These are phyloP conservation scores for Hofmannophila pseudospretella DNA, from an alignment of 2,888 invertebrate genomes.

Conservation along the genomic window DNA sequence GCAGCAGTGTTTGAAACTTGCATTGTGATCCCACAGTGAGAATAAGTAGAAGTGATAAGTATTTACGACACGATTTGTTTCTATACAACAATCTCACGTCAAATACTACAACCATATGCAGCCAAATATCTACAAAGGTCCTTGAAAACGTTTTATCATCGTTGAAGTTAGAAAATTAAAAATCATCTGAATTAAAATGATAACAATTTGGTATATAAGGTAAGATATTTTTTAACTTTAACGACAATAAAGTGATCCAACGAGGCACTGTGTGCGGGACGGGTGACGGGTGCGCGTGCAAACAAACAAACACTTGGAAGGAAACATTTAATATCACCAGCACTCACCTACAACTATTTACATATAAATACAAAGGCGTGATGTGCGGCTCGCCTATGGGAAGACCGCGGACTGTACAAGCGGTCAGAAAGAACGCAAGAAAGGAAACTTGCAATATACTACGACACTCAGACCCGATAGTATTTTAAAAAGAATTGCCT, in stretches of 20 bases:
- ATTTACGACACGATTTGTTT: no score
- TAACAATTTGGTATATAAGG: neutral
- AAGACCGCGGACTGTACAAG: constrained; percentile 55
- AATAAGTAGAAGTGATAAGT: no score
- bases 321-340: constrained; percentile 67
- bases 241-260: no score
- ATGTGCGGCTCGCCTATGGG: constrained; percentile 16
- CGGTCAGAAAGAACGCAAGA: constrained; percentile 18
- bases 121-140: neutral
- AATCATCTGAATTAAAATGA: neutral
- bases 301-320: constrained; percentile 52
- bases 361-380: constrained; percentile 62
- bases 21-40: no score
- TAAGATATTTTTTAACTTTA: neutral
- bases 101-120: neutral
- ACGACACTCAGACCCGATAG: constrained; percentile 8
- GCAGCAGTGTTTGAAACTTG: no score
- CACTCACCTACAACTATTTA: constrained; percentile 71
- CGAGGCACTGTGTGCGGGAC: neutral
- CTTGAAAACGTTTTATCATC: neutral
- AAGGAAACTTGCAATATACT: constrained; percentile 10
- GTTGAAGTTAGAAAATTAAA: neutral
- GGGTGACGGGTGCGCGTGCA: constrained; percentile 36
- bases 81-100: neutral
- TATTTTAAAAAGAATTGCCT: neutral